Evolutionary conservation across 2,113 vertebrate species (phyloP).

Genomic region (Halcyon malimbica): DNA sequence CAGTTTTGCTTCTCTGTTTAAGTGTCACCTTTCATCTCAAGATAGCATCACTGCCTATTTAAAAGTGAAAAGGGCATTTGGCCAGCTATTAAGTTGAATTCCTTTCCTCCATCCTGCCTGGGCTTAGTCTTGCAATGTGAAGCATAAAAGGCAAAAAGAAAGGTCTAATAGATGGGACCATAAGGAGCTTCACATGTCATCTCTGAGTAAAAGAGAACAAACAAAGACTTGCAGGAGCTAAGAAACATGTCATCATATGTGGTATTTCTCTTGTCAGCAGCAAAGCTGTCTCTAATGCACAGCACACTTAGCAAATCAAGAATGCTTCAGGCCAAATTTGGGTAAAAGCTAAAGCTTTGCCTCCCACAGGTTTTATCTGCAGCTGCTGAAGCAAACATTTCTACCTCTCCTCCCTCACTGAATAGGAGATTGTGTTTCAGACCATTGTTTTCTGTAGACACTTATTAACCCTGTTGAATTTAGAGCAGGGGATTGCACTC

Average conservation of each 20-base stretch:
- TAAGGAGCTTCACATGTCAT: background rate
- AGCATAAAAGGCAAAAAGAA: background rate
- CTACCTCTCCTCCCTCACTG: constrained; percentile 47
- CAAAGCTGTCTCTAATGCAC: background rate
- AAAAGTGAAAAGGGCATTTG: constrained; percentile 35
- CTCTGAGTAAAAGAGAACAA: constrained; percentile 12
- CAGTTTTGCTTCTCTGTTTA: background rate
- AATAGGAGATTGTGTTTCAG: constrained; percentile 59
- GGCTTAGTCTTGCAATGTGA: background rate
- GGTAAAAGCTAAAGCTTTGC: constrained; percentile 72
- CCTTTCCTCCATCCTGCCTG: constrained; percentile 4
- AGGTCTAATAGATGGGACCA: constrained; percentile 1
- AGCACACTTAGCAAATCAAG: constrained; percentile 56
- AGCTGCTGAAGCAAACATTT: constrained; percentile 75
- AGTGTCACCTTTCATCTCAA: constrained; percentile 38
- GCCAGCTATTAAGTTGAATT: background rate
- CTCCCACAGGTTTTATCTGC: constrained; percentile 72
- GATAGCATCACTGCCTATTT: background rate
- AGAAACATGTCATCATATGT: background rate
- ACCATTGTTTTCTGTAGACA: constrained; percentile 71
- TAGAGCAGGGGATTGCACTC: constrained; percentile 77
- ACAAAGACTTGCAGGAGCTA: background rate
- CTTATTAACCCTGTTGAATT: constrained; percentile 82
- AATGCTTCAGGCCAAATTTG: constrained; percentile 66
- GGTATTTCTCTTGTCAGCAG: constrained; percentile 13